A percentile compares a stretch with the other conserved stretches of the same genome.
phyloP scores from a whole-genome alignment of 2,888 invertebrate species.

The Tachina fera region DNA sequence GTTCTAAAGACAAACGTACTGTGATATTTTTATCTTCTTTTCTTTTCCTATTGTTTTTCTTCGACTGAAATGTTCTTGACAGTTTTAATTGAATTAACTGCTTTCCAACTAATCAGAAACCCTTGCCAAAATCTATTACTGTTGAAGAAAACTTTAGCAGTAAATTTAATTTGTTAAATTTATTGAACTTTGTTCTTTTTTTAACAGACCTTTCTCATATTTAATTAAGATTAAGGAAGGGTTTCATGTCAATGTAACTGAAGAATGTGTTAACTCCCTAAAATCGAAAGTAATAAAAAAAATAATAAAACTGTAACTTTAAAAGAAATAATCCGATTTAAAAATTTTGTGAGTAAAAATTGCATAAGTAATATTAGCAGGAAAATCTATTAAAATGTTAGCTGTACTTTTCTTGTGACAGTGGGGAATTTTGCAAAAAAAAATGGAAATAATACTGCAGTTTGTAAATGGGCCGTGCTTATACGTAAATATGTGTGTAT shows the following conservation, averaged over 20 bases:
- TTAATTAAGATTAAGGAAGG: background rate
- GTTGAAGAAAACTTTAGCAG: slow-evolving; percentile 47
- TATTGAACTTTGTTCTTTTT: slow-evolving; percentile 52
- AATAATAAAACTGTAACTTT: background rate
- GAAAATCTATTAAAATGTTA: too few species aligned
- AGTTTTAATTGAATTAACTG: slow-evolving; percentile 70
- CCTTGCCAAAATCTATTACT: slow-evolving; percentile 51
- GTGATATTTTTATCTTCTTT: background rate
- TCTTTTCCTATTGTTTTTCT: slow-evolving; percentile 8
- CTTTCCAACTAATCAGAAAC: slow-evolving; percentile 66
- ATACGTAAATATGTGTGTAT: too few species aligned
- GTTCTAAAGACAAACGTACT: too few species aligned
- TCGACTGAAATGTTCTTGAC: slow-evolving; percentile 61
- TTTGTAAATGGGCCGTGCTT: too few species aligned
- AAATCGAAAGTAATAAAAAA: background rate
- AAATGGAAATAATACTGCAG: too few species aligned
- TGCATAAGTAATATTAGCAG: too few species aligned
- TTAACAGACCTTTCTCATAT: slow-evolving; percentile 25
- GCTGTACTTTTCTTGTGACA: too few species aligned
- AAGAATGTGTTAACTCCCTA: background rate
- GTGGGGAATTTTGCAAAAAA: too few species aligned
- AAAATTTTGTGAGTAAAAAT: too few species aligned
- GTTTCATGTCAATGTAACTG: background rate
- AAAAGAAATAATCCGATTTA: too few species aligned
- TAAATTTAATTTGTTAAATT: slow-evolving; percentile 67